A percentile compares a stretch with the other conserved stretches of the same genome.
phyloP scores from a whole-genome alignment of 2,888 invertebrate species.

The Spodoptera littoralis region DNA sequence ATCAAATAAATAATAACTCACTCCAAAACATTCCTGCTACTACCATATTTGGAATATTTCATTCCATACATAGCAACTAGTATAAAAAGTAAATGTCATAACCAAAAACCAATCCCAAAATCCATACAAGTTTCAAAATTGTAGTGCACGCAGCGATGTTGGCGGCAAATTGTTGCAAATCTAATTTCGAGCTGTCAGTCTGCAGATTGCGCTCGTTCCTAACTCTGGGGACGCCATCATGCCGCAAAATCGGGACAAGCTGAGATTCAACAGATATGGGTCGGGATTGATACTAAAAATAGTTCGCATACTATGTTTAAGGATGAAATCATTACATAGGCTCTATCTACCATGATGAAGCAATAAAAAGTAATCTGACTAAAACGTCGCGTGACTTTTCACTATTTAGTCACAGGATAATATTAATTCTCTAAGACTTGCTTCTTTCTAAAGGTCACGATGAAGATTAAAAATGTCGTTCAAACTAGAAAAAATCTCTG shows the following conservation, averaged over 20 bases:
- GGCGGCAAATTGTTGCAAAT: conserved; percentile 66
- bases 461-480: too few relatives aligned
- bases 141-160: conserved; percentile 39
- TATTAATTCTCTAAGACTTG: too few relatives aligned
- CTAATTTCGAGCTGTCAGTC: conserved; percentile 72
- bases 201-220: conserved; percentile 68
- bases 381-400: too few relatives aligned
- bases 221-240: conserved; percentile 42
- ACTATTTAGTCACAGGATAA: too few relatives aligned
- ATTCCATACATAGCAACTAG: conserved; percentile 2
- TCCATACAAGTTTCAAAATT: conserved; percentile 18
- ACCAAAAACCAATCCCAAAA: conserved; percentile 16
- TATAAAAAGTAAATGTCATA: conserved; percentile 32
- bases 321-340: conserved; percentile 6
- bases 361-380: background rate
- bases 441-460: too few relatives aligned
- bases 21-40: conserved; percentile 5
- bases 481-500: too few relatives aligned
- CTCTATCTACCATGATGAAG: background rate
- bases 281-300: conserved; percentile 43
- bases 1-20: too few relatives aligned
- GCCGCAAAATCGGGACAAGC: conserved; percentile 45
- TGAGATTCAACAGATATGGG: conserved; percentile 56
- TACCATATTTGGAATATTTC: background rate
- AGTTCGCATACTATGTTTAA: conserved; percentile 26